Evolutionary conservation across 2,888 invertebrate species (phyloP).

Genomic region (Rugalucina vietnamica): DNA sequence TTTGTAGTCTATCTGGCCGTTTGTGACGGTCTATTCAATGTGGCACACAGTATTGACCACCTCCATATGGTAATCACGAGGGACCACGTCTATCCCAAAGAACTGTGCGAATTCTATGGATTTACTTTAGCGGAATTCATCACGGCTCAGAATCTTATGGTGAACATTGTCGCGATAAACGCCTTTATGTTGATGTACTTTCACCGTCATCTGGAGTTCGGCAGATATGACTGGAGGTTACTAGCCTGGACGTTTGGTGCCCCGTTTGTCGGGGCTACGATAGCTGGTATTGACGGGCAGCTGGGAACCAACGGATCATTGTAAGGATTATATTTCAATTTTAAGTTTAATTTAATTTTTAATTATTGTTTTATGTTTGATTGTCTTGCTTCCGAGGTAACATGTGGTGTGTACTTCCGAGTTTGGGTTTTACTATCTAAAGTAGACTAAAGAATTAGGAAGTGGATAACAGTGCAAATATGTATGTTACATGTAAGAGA

Average conservation of each 20-base stretch:
- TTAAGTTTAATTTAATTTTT: too few species aligned
- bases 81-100: conserved; percentile 57
- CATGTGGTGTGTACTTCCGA: too few species aligned
- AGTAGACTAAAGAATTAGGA: too few species aligned
- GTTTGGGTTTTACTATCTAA: too few species aligned
- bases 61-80: conserved; percentile 60
- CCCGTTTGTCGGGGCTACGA: conserved; percentile 58
- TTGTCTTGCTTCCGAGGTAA: too few species aligned
- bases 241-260: conserved; percentile 60
- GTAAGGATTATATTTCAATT: too few species aligned
- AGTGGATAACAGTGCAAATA: too few species aligned
- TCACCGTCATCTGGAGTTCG: conserved; percentile 57
- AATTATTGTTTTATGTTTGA: too few species aligned
- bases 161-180: conserved; percentile 63
- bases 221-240: conserved; percentile 57
- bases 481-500: too few species aligned
- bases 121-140: conserved; percentile 63
- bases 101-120: conserved; percentile 64
- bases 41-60: conserved; percentile 65
- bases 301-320: conserved; percentile 63
- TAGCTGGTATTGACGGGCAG: conserved; percentile 55
- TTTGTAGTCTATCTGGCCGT: conserved; percentile 65
- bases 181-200: conserved; percentile 65
- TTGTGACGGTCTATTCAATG: conserved; percentile 63
- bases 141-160: conserved; percentile 65